Evolutionary conservation across 2,113 vertebrate species (phyloP).

Genomic region (Marmota flaviventris): DNA sequence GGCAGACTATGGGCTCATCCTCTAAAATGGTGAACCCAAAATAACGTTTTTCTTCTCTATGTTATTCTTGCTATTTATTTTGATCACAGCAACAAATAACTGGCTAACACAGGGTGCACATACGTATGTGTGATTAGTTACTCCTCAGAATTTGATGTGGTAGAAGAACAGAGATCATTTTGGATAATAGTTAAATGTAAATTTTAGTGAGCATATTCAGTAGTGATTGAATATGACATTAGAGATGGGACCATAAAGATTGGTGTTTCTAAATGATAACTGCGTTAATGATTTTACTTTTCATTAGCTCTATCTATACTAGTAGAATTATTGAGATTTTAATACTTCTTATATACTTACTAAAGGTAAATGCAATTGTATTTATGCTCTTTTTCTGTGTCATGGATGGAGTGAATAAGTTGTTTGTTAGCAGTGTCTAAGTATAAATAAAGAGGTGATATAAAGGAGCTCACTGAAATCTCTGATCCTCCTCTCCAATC

Average conservation of each 20-base stretch:
- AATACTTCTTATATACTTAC: not conserved
- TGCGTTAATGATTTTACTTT: not conserved
- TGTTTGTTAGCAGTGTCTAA: not conserved
- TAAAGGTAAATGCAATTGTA: not conserved
- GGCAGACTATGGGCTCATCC: no score
- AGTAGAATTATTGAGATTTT: slow-evolving; percentile 23
- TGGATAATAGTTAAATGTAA: not conserved
- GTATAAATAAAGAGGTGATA: not conserved
- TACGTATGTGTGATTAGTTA: not conserved
- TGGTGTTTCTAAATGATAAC: slow-evolving; percentile 17
- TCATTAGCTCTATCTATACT: not conserved
- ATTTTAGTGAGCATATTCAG: not conserved
- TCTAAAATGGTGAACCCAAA: not conserved
- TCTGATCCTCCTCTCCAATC: not conserved
- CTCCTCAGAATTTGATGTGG: not conserved
- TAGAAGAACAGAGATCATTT: not conserved
- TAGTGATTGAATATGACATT: not conserved
- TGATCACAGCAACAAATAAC: no score
- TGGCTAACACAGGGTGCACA: not conserved
- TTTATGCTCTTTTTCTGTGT: not conserved
- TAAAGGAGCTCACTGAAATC: not conserved
- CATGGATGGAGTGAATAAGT: not conserved
- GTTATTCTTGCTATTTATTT: no score
- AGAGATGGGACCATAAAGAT: not conserved
- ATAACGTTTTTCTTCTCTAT: no score